phyloP scores from a whole-genome alignment of 2,888 invertebrate genomes.

The Candidula unifasciata region DNA sequence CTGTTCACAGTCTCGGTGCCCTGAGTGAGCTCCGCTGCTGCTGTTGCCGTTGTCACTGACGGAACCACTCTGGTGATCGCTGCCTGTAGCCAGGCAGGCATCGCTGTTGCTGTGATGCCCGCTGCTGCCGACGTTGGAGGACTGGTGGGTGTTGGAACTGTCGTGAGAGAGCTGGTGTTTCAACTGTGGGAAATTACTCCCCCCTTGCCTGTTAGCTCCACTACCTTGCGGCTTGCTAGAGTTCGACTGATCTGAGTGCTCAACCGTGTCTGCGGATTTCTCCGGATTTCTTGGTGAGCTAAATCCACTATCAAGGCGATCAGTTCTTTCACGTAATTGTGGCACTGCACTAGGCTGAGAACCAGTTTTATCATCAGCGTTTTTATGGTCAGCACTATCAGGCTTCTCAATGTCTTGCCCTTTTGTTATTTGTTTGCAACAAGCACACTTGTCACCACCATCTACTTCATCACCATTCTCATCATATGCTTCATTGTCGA shows the following conservation, averaged over 20 bases:
- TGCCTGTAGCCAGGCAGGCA: constrained; percentile 41
- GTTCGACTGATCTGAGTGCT: constrained; percentile 16
- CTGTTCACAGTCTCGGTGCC: neutral
- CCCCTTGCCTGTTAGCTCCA: neutral
- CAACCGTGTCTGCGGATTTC: constrained; percentile 31
- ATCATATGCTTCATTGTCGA: neutral
- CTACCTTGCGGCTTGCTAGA: constrained; percentile 14
- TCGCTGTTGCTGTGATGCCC: constrained; percentile 40
- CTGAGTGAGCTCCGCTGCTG: neutral
- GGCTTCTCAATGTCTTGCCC: neutral
- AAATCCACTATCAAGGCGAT: constrained; percentile 68
- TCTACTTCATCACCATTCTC: neutral
- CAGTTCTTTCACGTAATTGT: too few relatives aligned
- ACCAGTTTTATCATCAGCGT: neutral
- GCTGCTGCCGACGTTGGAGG: constrained; percentile 5
- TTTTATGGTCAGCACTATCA: neutral
- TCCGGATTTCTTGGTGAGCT: constrained; percentile 64
- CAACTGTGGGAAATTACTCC: neutral
- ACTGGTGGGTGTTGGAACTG: constrained; percentile 17
- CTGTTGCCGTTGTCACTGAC: neutral
- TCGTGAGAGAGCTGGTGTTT: neutral
- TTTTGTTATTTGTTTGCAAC: neutral
- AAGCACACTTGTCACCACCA: neutral
- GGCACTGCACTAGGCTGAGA: neutral
- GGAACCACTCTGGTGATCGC: constrained; percentile 40